Evolutionary conservation across 2,113 vertebrate species (phyloP).

Genomic region (Trogon surrucura): DNA sequence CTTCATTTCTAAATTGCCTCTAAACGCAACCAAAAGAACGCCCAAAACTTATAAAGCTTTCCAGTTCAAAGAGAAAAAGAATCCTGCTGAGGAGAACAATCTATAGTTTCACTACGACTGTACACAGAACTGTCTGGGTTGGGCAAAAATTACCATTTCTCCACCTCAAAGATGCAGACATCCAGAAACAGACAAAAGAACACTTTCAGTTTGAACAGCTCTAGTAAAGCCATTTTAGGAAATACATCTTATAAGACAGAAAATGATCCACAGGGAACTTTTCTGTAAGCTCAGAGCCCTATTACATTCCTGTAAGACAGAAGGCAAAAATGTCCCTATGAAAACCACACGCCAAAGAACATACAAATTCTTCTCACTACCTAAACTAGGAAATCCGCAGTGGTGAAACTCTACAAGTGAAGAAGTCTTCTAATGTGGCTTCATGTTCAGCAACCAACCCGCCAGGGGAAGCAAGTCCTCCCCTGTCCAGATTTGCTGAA

Average conservation of each 20-base stretch:
- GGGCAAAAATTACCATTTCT: not conserved
- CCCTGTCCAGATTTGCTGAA: not conserved
- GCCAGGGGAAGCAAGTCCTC: not conserved
- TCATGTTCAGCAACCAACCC: not conserved
- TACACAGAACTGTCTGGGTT: not conserved
- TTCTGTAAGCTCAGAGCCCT: not conserved
- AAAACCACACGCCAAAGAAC: not conserved
- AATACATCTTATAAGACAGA: not conserved
- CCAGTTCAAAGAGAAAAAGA: not conserved
- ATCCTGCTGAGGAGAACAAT: not conserved
- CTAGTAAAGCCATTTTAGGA: not conserved
- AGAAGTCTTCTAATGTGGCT: not conserved
- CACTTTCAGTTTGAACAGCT: not conserved
- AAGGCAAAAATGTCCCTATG: not conserved
- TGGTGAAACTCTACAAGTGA: fast-evolving
- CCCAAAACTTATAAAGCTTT: not conserved
- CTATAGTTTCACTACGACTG: not conserved
- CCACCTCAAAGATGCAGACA: not conserved
- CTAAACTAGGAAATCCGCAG: not conserved
- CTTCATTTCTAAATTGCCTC: not conserved
- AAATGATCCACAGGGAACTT: not conserved
- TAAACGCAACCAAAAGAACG: not conserved
- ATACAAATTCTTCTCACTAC: not conserved
- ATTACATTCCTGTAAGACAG: fast-evolving
- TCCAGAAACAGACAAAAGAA: not conserved